Conservation (phyloP, 1,140 invertebrate species). For the Dreissena polymorpha region DNA sequence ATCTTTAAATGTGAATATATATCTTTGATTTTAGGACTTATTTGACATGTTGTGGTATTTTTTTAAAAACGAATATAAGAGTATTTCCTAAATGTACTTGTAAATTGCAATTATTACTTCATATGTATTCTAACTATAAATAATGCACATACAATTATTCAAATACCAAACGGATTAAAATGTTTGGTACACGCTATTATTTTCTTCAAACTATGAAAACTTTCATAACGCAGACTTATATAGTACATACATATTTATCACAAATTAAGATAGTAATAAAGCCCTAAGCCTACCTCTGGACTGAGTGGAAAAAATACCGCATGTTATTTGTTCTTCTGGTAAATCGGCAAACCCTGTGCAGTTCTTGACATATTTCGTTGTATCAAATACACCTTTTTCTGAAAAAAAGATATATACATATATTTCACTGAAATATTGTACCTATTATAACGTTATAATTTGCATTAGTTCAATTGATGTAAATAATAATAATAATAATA, state of each 20-base stretch:
- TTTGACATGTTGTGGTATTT: no score
- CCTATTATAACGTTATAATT: no score
- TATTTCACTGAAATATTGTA: no score
- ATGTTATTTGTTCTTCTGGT: background rate
- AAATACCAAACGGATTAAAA: background rate
- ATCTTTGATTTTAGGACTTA: no score
- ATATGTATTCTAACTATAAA: background rate
- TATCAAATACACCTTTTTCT: background rate
- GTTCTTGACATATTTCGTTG: background rate
- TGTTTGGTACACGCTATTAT: background rate
- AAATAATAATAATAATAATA: no score
- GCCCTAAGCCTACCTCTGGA: background rate
- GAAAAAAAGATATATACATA: background rate
- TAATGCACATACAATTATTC: background rate
- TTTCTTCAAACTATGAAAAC: background rate
- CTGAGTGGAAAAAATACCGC: background rate
- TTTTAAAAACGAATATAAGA: no score
- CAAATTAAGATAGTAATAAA: background rate
- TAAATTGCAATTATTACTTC: no score
- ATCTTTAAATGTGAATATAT: no score
- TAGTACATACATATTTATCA: background rate
- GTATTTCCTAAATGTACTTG: no score
- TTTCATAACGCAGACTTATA: background rate
- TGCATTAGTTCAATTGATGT: no score
- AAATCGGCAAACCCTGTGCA: background rate